A percentile compares a stretch with the other conserved stretches of the same genome.
Conservation (phyloP, 2,113 vertebrate species). For the Edolisoma coerulescens region DNA sequence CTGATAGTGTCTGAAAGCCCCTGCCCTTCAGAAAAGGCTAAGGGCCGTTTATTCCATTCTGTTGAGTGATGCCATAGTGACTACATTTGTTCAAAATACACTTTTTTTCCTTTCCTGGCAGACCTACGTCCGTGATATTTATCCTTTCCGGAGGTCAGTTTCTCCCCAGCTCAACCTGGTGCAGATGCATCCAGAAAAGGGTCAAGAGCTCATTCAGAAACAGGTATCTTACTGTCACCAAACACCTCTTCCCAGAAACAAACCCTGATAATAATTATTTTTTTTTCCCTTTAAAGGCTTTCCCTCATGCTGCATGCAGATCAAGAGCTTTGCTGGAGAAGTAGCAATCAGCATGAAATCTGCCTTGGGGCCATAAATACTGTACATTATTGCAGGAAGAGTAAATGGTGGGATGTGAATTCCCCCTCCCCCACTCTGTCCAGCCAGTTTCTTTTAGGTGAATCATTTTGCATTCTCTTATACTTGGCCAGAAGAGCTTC, state of each 20-base stretch:
- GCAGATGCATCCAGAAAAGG: conserved; percentile 95
- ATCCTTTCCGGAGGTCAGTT: conserved; percentile 95
- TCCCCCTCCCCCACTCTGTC: background rate
- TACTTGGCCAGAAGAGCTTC: background rate
- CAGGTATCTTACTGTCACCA: conserved; percentile 74
- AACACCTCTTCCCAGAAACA: background rate
- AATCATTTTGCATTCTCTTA: background rate
- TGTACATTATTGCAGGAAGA: background rate
- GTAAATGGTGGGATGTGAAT: background rate
- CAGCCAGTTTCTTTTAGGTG: background rate
- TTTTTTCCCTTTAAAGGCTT: background rate
- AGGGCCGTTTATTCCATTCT: background rate
- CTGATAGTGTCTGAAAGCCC: background rate
- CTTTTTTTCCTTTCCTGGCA: conserved; percentile 52
- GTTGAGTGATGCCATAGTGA: background rate
- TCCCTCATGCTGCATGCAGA: background rate
- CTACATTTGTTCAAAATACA: background rate
- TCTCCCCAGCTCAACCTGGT: conserved; percentile 97
- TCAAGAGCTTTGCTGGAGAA: background rate
- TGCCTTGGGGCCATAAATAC: background rate
- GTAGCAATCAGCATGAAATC: background rate
- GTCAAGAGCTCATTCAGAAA: conserved; percentile 97
- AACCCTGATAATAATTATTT: background rate
- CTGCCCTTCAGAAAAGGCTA: background rate
- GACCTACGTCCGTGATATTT: conserved; percentile 97